Evolutionary conservation across 2,797 vertebrate genomes (phyloP).

Genomic region (Scarus forsteni): DNA sequence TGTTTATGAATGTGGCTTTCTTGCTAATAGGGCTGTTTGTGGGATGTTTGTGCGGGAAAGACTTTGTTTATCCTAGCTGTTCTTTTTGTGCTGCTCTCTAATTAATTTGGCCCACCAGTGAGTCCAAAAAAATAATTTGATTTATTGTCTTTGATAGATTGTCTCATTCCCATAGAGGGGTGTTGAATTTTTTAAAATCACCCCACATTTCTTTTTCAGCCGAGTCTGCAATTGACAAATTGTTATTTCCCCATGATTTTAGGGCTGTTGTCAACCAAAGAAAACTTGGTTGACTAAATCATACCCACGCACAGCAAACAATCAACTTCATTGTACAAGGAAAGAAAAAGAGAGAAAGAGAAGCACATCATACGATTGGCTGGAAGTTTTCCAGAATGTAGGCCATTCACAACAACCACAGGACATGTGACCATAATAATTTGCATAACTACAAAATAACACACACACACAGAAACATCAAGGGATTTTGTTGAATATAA

Average conservation of each 20-base stretch:
- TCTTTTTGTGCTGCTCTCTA: constrained; percentile 72
- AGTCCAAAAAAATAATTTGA: constrained; percentile 75
- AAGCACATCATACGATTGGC: no score
- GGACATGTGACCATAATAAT: no score
- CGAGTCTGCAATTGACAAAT: constrained; percentile 21
- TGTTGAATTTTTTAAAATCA: constrained; percentile 45
- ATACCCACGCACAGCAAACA: no score
- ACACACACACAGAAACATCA: no score
- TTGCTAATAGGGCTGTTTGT: constrained; percentile 68
- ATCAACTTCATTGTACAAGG: no score
- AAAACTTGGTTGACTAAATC: no score
- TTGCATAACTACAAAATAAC: no score
- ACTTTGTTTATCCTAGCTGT: constrained; percentile 68
- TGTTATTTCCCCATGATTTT: constrained; percentile 1
- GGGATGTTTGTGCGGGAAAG: constrained; percentile 53
- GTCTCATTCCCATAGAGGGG: constrained; percentile 41
- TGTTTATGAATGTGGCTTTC: constrained; percentile 66
- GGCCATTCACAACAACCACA: no score
- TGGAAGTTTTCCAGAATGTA: no score
- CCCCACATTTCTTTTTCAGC: constrained; percentile 51
- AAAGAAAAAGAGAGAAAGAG: no score
- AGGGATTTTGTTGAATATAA: no score
- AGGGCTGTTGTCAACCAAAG: no score
- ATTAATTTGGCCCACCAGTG: constrained; percentile 78
- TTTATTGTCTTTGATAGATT: constrained; percentile 67